Base-by-base conservation (phyloP, 2,888 invertebrate genomes). In the Flabesymbios commensalis region DNA sequence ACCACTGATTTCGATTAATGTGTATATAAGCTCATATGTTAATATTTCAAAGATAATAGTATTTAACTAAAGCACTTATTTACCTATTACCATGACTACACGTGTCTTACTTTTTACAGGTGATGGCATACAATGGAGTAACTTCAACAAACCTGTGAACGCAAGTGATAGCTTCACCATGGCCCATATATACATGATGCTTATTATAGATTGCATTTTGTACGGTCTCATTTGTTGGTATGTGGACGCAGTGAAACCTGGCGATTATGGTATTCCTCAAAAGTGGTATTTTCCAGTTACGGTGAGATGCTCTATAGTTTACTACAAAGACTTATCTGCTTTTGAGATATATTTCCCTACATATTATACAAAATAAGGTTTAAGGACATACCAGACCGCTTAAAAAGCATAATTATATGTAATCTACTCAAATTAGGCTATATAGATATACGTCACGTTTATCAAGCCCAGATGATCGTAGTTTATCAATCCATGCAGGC, bases 91-190 rank as follows among this genome's bases (percentile, higher is more conserved):
- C n/a, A n/a, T n/a, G n/a, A 42, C 22, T 22, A 3, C 3, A 3
- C 22, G 22, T 24, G 22, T 22, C 10, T 43, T 4, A 5, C 2
- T 4, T 14, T 24, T 43, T 26, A 10, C 33, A 68, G 69, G 69
- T 22, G 65, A 57, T 5, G 69, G 67, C 7, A 17, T 69, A 49
- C 61, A 64, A 49, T 69, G 69, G 69, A 28, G 22, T 33, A 68
- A 64, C 39, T 29, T 85, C 5, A 74, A 63, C 36, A 64, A 63
- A 31, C 75, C 78, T 17, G 71, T 76, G 17, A 75, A 73, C 60
- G 73, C 75, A 5, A 71, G 76, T 48, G 82, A 82, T 26, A 57
- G 61, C 47, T 57, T 72, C 48, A 76, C 77, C 7, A 67, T 83
- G 61, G 75, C 53, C n/a, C 52, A 71, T 45, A 65, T 71, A 1